Evolutionary conservation across 2,888 invertebrate species (phyloP), one percentile per base, ranked within the genome.

Genomic region (Drosophila aldrichi): DNA sequence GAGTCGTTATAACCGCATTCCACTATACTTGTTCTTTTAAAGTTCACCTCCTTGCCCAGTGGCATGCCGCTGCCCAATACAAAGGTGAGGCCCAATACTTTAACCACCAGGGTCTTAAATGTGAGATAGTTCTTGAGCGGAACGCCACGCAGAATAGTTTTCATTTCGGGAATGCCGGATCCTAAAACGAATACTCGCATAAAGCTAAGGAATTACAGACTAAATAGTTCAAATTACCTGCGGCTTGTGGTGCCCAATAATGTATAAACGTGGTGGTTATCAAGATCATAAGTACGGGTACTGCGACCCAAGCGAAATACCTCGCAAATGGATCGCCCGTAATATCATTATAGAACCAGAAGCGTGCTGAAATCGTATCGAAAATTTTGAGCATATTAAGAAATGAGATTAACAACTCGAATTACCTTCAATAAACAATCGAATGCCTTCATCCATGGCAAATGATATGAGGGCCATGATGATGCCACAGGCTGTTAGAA

Each of bases 131-230:
- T 99, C 93, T 99, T 99, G 55, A 99, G 94, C 32, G 98, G 97
- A 1, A 99, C 99, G 36, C 99, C 99, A 72, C 99, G 95, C 20
- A 97, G 94, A 74, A 99, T 99, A 2, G 99, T 99, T 94, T 99
- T 99, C 98, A 99, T 99, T 94, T 99, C 99, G 46, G 99, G 99
- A 89, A 99, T 99, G 63, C 99, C 99, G 54, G 98, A 99, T 77
- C 99, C 98, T 74, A 10, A 4, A 41, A 16, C 6, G 10, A 2
- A 9, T 0, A 38, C 0, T 2, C 25, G 34, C 10, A 6, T 38
- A 16, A 8, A 20, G 9, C 16, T 10, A 1, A 14, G 7, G 44
- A 4, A 1, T 2, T n/a, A 9, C 22, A 12, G 32, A 3, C 2
- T 34, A 12, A 22, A 5, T 3, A 4, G 12, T 2, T 0, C 8